These are phyloP conservation scores for Protonemura montana DNA, from an alignment of 2,888 invertebrate genomes.

Conservation along the genomic window DNA sequence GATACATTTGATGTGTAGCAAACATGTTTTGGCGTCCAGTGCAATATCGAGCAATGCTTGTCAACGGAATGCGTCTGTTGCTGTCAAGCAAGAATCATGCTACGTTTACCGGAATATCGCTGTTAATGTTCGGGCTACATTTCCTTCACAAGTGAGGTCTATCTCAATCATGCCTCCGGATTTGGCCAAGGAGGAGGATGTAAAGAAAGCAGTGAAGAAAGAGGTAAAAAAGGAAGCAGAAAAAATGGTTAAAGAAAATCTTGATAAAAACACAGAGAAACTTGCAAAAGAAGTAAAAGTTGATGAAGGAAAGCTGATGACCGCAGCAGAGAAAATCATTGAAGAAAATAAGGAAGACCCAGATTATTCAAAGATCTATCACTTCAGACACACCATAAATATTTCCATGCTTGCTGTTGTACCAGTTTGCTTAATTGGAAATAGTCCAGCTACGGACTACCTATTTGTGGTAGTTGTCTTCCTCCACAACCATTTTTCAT, in stretches of 20 bases:
- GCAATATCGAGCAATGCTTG: background rate
- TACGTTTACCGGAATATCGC: background rate
- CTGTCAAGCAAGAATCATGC: background rate
- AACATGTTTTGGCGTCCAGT: background rate
- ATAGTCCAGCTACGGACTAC: background rate
- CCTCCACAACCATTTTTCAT: background rate
- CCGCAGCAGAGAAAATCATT: background rate
- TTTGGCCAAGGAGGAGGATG: background rate
- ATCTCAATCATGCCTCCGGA: background rate
- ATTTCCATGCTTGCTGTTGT: background rate
- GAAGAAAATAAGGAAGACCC: background rate
- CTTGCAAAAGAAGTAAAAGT: background rate
- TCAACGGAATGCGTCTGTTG: background rate
- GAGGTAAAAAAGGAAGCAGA: background rate
- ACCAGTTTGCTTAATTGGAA: background rate
- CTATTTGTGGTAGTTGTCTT: background rate
- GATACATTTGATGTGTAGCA: background rate
- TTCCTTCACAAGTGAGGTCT: background rate
- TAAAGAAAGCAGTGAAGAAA: background rate
- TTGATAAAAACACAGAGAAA: no score
- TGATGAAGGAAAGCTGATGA: background rate
- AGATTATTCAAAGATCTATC: slow-evolving; percentile 18
- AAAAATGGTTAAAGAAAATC: background rate
- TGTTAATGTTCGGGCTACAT: background rate
- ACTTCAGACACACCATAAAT: background rate